Evolutionary conservation across 2,888 invertebrate genomes (phyloP).

Genomic region (Fragum whitleyi): DNA sequence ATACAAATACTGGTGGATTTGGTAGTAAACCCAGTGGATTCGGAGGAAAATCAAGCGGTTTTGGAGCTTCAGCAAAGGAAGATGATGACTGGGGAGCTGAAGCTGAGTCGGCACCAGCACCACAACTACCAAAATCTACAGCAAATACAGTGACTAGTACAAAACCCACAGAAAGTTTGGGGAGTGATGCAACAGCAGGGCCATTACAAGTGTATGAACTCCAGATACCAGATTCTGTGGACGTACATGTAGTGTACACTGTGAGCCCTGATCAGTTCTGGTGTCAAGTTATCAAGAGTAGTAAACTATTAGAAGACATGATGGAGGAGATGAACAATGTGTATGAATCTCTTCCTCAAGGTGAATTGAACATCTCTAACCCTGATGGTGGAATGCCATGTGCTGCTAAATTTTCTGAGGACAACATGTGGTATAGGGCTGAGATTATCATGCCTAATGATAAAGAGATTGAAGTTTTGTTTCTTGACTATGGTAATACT

Average conservation of each 20-base stretch:
- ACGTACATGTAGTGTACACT: slow-evolving; percentile 70
- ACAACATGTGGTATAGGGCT: slow-evolving; percentile 75
- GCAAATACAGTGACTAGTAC: not conserved
- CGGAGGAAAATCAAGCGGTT: slow-evolving; percentile 33
- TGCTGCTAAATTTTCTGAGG: slow-evolving; percentile 76
- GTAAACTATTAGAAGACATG: slow-evolving; percentile 61
- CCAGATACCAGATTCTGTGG: slow-evolving; percentile 37
- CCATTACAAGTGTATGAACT: slow-evolving; percentile 11
- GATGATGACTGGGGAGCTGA: slow-evolving; percentile 58
- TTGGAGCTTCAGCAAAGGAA: slow-evolving; percentile 23
- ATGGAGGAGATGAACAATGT: slow-evolving; percentile 72
- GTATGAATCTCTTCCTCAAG: slow-evolving; percentile 59
- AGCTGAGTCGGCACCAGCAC: not conserved
- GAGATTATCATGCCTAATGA: slow-evolving; percentile 49
- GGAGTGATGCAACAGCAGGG: slow-evolving; percentile 16
- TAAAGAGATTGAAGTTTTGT: slow-evolving; percentile 70
- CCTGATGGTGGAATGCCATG: slow-evolving; percentile 71
- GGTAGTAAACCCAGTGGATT: slow-evolving; percentile 17
- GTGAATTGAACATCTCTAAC: slow-evolving; percentile 53
- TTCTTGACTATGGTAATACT: slow-evolving; percentile 81
- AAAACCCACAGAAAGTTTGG: slow-evolving; percentile 12
- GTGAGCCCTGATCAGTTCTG: slow-evolving; percentile 74
- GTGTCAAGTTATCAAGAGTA: slow-evolving; percentile 72
- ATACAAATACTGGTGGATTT: slow-evolving; percentile 14
- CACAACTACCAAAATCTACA: not conserved